These are phyloP conservation scores for Tyria jacobaeae DNA, from an alignment of 2,888 invertebrate species.

Conservation along the genomic window DNA sequence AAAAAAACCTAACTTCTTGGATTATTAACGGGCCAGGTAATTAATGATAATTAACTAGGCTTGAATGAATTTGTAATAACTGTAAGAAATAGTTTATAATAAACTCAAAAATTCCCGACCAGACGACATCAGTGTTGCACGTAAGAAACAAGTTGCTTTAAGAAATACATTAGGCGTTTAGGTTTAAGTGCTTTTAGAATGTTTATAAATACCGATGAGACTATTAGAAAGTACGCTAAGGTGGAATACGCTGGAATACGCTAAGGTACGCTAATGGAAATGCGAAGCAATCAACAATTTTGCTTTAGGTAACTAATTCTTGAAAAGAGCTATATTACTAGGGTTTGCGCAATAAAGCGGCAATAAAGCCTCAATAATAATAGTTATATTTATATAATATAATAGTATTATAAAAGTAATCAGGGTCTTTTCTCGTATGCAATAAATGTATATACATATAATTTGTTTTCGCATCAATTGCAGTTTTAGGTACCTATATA, in stretches of 20 bases:
- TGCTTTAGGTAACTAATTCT: neutral
- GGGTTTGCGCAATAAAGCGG: neutral
- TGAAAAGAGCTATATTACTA: neutral
- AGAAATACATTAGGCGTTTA: conserved; percentile 24
- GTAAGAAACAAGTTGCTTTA: conserved; percentile 20
- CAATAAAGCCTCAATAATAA: too few relatives aligned
- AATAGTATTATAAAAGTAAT: too few relatives aligned
- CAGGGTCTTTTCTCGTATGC: too few relatives aligned
- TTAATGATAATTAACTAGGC: neutral
- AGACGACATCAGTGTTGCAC: too few relatives aligned
- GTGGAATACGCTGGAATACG: too few relatives aligned
- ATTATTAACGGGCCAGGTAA: neutral
- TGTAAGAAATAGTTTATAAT: neutral
- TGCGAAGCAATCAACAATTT: neutral
- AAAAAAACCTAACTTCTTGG: neutral
- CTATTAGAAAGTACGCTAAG: neutral
- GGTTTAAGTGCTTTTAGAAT: conserved; percentile 2
- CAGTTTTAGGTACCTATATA: too few relatives aligned
- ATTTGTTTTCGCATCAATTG: too few relatives aligned
- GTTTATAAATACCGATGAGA: neutral
- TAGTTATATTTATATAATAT: too few relatives aligned
- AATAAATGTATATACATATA: too few relatives aligned
- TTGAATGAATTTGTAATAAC: neutral
- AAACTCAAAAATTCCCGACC: too few relatives aligned
- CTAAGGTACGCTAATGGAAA: too few relatives aligned